These are phyloP conservation scores for Cecidostiba fungosa DNA, from an alignment of 2,888 invertebrate genomes.

Conservation along the genomic window DNA sequence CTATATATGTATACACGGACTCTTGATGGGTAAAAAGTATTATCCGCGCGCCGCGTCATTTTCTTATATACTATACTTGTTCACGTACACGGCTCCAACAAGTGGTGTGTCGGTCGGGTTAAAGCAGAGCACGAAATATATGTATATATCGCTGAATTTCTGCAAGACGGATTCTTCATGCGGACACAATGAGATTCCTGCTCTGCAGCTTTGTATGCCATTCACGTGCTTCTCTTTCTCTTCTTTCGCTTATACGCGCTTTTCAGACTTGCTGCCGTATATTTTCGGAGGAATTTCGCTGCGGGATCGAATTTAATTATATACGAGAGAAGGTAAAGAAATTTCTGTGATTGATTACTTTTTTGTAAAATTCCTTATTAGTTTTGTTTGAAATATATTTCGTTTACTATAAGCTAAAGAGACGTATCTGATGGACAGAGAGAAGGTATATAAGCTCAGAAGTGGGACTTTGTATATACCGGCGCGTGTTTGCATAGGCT, in stretches of 20 bases:
- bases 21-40: constrained; percentile 25
- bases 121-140: not conserved
- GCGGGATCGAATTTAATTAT: not conserved
- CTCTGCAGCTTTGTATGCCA: not conserved
- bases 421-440: too few species aligned
- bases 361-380: not conserved
- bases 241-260: not conserved
- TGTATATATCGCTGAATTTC: constrained; percentile 22
- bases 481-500: constrained; percentile 5
- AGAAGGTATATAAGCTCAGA: not conserved
- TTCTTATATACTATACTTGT: not conserved
- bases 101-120: constrained; percentile 49
- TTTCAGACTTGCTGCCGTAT: not conserved
- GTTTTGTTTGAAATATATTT: too few species aligned
- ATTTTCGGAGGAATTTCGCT: not conserved
- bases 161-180: constrained; percentile 32
- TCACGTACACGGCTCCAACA: constrained; percentile 48
- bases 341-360: too few species aligned
- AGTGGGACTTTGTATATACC: not conserved
- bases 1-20: not conserved
- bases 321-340: not conserved
- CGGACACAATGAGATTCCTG: constrained; percentile 41
- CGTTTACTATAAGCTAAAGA: too few species aligned
- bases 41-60: too few species aligned
- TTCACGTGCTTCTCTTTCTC: not conserved